Evolutionary conservation across 2,113 vertebrate genomes (phyloP), one percentile per base, ranked within the genome.

Genomic region (Taurulus bubalis): DNA sequence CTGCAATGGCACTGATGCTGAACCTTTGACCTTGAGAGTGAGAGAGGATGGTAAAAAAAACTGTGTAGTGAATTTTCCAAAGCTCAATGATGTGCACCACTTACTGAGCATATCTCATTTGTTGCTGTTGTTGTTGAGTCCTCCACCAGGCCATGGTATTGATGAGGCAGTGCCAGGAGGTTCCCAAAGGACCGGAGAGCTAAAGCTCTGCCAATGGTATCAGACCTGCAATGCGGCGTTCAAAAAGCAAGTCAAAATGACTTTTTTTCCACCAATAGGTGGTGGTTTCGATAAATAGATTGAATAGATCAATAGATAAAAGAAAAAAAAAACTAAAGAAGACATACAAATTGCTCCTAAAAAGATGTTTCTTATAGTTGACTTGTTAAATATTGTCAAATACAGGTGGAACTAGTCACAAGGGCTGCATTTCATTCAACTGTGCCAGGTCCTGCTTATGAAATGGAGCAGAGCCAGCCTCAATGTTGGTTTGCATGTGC

Each of bases 151-250:
- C 30, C n/a, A 4, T 7, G 34, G 38, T 84, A 77, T 84, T 69
- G 77, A 84, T 30, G 49, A 69, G 16, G 58, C 69, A 40, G 53
- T 20, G 78, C 73, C 58, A 55, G 69, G 59, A 71, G 66, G 51
- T n/a, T 85, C 75, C 79, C 79, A 28, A 8, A 79, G 63, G 82
- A 49, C 60, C 42, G 10, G 2, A 30, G 74, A 68, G 60, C n/a
- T 78, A 40, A 63, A 82, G 62, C 82, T 45, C 51, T 62, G 82
- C 70, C 82, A 82, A 71, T 53, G 63, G 62, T 63, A 32, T 71
- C 16, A 79, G 60, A 83, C 36, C 75, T 75, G 82, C 82, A 87
- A 66, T 81, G 78, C 78, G 82, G 78, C 56, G 34, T 26, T n/a
- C 30, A 45, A 55, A 67, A 36, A 40, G 10, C 7, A 42, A 68